Base-by-base conservation (phyloP, 1,140 invertebrate species). In the Diabrotica virgifera region DNA sequence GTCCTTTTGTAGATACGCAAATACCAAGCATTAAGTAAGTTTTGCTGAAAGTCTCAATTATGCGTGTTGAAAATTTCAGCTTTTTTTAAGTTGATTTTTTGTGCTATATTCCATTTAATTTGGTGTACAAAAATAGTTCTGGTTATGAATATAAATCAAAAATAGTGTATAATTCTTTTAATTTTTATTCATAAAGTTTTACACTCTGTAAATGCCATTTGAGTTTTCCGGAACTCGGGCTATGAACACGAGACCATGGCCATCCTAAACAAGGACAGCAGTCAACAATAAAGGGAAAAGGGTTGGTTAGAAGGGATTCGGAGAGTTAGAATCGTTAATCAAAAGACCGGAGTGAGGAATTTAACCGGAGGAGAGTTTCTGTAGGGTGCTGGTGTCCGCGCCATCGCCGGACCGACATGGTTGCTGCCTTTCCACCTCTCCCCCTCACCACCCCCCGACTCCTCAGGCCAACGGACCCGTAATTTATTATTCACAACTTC, bases 401-500 rank as follows among this genome's bases (percentile, higher is more conserved):
- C 68, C 72, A 69, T 64, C 66, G 64, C 73, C 69, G 73, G 73
- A 76, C 74, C 72, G 73, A 68, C 71, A 76, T 76, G 72, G 73
- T 71, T 69, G 70, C 72, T 59, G 57, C 59, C 46, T 35, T 35
- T 35, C 46, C 59, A 58, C 63, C 65, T 53, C 52, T 57, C 55
- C 37, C 62, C 69, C 61, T 59, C 59, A 59, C 36, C 53, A 50
- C 69, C 58, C 35, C 13, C 36, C 59, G 51, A 46, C 51, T 53
- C 60, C 63, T 64, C 46, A 35, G 67, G 62, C 62, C 60, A 60
- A 63, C 70, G 65, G 68, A 69, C 71, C 70, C 70, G 68, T 74
- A 74, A 76, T 76, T 76, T 76, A 76, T 76, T 76, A 76, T 76
- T 76, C 74, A 72, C 74, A 71, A 73, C 70, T 76, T 76, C 73